These are phyloP conservation scores for Malurus splendens DNA, from an alignment of 2,797 vertebrate species.

Conservation along the genomic window DNA sequence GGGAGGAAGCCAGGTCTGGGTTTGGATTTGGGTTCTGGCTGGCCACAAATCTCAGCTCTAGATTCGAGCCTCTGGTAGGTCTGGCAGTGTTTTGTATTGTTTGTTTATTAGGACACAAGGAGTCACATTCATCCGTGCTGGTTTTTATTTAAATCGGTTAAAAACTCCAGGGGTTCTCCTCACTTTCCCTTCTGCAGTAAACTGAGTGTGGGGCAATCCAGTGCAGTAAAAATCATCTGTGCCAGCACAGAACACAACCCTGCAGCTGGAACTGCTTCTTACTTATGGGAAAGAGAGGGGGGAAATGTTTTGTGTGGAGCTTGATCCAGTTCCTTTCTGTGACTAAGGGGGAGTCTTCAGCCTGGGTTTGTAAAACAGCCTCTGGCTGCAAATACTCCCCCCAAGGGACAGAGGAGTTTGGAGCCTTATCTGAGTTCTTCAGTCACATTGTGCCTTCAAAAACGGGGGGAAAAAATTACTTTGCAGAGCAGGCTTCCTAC, in stretches of 20 bases:
- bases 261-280: background rate
- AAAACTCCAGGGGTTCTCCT: background rate
- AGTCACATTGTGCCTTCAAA: background rate
- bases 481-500: background rate
- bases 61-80: background rate
- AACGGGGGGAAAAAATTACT: conserved; percentile 9
- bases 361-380: background rate
- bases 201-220: background rate
- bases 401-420: background rate
- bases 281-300: background rate
- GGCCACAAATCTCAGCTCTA: background rate
- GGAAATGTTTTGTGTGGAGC: background rate
- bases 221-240: background rate
- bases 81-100: background rate
- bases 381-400: background rate
- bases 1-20: background rate
- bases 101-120: background rate
- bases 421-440: conserved; percentile 10
- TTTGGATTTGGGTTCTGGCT: background rate
- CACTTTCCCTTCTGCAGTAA: background rate
- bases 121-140: background rate
- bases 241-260: background rate
- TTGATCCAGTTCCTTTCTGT: background rate
- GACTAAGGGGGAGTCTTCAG: background rate
- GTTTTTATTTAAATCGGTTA: background rate